A percentile compares a stretch with the other conserved stretches of the same genome.
These are phyloP conservation scores for Lepidotrigona ventralis DNA, from an alignment of 1,140 invertebrate species.

Conservation along the genomic window DNA sequence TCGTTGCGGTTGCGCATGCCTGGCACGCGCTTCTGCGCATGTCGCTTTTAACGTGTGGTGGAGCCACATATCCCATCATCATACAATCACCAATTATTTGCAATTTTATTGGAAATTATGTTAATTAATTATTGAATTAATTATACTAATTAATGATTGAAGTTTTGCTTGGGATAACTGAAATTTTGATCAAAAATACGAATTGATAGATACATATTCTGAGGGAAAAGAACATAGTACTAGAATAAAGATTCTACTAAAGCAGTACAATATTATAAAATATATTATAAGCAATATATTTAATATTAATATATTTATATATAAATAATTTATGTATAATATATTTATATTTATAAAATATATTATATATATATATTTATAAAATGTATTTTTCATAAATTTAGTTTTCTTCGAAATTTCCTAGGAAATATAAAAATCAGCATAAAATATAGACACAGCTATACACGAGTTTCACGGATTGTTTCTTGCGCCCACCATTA, in stretches of 20 bases:
- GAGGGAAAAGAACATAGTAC: not conserved
- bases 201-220: too few relatives aligned
- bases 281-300: not conserved
- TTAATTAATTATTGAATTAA: too few relatives aligned
- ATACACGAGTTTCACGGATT: not conserved
- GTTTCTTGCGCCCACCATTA: slow-evolving; percentile 2
- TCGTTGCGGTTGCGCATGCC: not conserved
- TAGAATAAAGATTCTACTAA: not conserved
- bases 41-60: not conserved
- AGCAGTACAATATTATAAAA: not conserved
- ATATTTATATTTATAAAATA: too few relatives aligned
- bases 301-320: too few relatives aligned
- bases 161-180: too few relatives aligned
- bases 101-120: too few relatives aligned
- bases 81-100: not conserved
- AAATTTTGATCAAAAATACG: too few relatives aligned
- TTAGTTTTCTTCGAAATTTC: not conserved
- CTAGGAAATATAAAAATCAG: not conserved
- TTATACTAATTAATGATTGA: too few relatives aligned
- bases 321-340: too few relatives aligned
- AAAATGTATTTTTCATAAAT: not conserved
- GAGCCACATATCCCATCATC: not conserved
- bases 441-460: not conserved
- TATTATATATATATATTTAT: too few relatives aligned
- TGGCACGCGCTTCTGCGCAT: slow-evolving; percentile 9